These are phyloP conservation scores for Todiramphus chloris DNA, from an alignment of 2,113 vertebrate species.

Conservation along the genomic window DNA sequence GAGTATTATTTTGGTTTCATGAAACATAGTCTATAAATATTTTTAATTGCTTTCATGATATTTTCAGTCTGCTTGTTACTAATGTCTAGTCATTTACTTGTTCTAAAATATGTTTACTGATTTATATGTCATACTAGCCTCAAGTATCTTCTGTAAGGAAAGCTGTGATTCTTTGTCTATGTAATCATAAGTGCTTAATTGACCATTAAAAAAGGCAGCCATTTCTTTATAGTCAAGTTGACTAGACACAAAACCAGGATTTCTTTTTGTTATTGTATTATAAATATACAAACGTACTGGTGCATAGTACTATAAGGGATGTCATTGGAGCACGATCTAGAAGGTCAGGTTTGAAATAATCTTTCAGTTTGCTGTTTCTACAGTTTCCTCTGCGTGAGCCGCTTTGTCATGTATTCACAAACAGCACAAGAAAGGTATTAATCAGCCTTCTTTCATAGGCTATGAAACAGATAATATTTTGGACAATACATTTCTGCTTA, in stretches of 20 bases:
- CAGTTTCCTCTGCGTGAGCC: background rate
- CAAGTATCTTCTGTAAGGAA: background rate
- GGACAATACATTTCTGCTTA: background rate
- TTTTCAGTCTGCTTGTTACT: constrained; percentile 62
- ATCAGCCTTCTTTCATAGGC: background rate
- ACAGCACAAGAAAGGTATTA: background rate
- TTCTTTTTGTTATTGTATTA: background rate
- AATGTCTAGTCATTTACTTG: constrained; percentile 39
- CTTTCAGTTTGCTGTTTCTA: background rate
- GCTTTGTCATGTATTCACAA: background rate
- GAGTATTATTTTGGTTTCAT: constrained; percentile 59
- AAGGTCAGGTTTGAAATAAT: background rate
- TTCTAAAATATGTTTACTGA: constrained; percentile 54
- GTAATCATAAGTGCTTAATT: constrained; percentile 50
- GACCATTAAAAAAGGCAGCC: constrained; percentile 37
- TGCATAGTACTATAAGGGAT: background rate
- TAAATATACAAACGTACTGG: background rate
- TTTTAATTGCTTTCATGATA: constrained; percentile 68
- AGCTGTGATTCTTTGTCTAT: background rate
- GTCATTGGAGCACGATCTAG: background rate
- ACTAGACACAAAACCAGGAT: background rate
- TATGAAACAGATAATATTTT: background rate
- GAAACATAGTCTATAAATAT: constrained; percentile 66
- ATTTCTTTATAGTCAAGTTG: constrained; percentile 41
- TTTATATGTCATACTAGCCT: constrained; percentile 31